phyloP scores from a whole-genome alignment of 2,888 invertebrate genomes.

The Drosophila rellima region DNA sequence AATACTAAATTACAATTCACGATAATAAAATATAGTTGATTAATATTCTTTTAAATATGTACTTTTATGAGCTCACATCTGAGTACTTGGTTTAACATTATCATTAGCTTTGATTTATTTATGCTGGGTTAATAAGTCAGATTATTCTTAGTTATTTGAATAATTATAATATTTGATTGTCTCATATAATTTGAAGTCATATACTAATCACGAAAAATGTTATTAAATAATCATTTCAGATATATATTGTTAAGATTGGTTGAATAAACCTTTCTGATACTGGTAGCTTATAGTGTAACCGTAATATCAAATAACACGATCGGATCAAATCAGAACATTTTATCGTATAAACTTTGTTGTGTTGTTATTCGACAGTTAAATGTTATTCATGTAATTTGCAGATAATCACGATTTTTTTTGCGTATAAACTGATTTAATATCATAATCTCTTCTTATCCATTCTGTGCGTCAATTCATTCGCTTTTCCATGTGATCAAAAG shows the following conservation, averaged over 20 bases:
- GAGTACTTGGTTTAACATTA: background rate
- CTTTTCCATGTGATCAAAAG: constrained; percentile 45
- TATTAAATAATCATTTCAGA: no score
- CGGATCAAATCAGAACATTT: background rate
- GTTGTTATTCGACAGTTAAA: background rate
- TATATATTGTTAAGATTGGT: no score
- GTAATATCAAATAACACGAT: background rate
- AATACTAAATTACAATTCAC: background rate
- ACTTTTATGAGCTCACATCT: background rate
- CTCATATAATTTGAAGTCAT: no score
- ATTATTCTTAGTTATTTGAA: no score
- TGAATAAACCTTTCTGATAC: no score
- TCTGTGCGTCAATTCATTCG: constrained; percentile 36
- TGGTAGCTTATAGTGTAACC: background rate
- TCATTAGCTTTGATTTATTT: no score
- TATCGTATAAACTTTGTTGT: background rate
- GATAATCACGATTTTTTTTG: constrained; percentile 6
- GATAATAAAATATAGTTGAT: background rate
- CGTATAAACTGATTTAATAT: constrained; percentile 9
- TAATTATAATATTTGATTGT: no score
- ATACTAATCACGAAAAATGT: no score
- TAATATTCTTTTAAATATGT: background rate
- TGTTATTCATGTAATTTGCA: background rate
- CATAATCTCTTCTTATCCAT: constrained; percentile 32
- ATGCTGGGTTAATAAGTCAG: no score